Percentiles rank a stretch among this genome's conserved stretches.
Evolutionary conservation across 2,888 invertebrate genomes (phyloP).

Genomic region (Sisyra terminalis): DNA sequence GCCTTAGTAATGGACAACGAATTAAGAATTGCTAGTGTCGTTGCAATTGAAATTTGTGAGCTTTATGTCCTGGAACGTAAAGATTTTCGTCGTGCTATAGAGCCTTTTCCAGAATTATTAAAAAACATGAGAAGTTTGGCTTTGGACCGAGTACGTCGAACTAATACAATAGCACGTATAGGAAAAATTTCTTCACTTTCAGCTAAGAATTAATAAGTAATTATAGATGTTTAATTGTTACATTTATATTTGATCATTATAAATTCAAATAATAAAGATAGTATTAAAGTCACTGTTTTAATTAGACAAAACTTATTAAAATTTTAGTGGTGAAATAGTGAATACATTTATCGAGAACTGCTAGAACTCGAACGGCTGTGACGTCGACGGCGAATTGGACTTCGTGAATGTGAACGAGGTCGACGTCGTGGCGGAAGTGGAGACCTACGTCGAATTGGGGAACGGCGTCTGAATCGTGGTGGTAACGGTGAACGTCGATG

Average conservation of each 20-base stretch:
- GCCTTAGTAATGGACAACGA: constrained; percentile 24
- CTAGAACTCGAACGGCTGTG: constrained; percentile 59
- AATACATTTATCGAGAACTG: constrained; percentile 43
- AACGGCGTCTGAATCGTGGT: constrained; percentile 25
- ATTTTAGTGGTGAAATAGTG: no score
- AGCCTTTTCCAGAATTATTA: constrained; percentile 27
- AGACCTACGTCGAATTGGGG: constrained; percentile 26
- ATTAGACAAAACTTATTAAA: no score
- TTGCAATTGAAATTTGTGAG: constrained; percentile 27
- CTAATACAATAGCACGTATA: constrained; percentile 7
- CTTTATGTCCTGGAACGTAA: constrained; percentile 25
- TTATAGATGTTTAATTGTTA: not conserved
- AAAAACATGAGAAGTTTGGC: constrained; percentile 21
- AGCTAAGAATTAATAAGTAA: constrained; percentile 2
- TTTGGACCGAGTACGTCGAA: no score
- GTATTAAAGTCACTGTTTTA: no score
- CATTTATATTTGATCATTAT: no score
- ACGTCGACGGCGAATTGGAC: constrained; percentile 43
- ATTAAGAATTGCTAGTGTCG: constrained; percentile 23
- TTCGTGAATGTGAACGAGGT: constrained; percentile 34
- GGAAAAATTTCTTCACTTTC: not conserved
- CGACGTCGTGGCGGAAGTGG: constrained; percentile 40
- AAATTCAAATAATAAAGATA: no score
- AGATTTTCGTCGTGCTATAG: constrained; percentile 25
- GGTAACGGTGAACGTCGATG: constrained; percentile 31